These are phyloP conservation scores for Augiades crinisus DNA, from an alignment of 2,888 invertebrate species.

Conservation along the genomic window DNA sequence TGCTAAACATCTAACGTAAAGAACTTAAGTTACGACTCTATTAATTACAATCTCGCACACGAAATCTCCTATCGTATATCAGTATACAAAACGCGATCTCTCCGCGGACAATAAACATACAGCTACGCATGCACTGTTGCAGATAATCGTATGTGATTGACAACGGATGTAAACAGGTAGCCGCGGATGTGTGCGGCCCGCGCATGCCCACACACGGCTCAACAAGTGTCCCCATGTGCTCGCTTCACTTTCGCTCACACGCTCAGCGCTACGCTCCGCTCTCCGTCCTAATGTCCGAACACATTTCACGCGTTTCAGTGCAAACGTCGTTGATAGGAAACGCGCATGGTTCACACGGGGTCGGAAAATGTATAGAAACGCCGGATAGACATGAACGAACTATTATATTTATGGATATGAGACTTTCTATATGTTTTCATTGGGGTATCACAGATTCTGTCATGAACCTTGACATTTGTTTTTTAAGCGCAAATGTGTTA, in stretches of 20 bases:
- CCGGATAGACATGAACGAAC: no score
- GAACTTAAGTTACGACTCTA: no score
- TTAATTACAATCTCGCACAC: no score
- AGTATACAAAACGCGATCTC: no score
- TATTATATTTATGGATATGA: no score
- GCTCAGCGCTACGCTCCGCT: constrained; percentile 22
- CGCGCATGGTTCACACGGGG: background rate
- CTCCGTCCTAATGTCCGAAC: constrained; percentile 13
- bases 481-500: no score
- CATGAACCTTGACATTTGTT: no score
- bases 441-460: no score
- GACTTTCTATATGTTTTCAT: no score
- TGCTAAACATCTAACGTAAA: no score
- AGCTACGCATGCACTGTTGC: background rate
- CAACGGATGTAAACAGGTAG: constrained; percentile 18
- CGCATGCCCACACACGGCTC: constrained; percentile 61
- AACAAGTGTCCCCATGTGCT: constrained; percentile 77
- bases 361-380: no score
- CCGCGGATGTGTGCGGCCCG: constrained; percentile 33
- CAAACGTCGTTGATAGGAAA: constrained; percentile 7
- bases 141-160: constrained; percentile 15
- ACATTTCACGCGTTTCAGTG: constrained; percentile 16
- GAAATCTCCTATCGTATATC: no score
- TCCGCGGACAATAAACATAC: background rate
- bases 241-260: constrained; percentile 36